Evolutionary conservation across 2,113 vertebrate species (phyloP).

Genomic region (Onychostruthus taczanowskii): DNA sequence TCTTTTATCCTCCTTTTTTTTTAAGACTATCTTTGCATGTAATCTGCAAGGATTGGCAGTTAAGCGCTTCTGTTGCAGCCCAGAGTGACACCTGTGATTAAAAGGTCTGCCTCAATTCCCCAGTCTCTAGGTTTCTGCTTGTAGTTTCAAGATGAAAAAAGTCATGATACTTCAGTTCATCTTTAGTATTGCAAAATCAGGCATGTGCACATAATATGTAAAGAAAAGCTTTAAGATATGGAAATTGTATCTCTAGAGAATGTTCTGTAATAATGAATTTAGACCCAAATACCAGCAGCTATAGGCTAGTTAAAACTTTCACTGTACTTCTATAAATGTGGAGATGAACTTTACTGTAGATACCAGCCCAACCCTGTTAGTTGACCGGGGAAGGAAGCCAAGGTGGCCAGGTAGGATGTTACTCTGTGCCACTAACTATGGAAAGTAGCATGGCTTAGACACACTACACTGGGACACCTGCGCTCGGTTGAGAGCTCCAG

Average conservation of each 20-base stretch:
- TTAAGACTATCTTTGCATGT: not conserved
- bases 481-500: not conserved
- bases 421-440: not conserved
- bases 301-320: not conserved
- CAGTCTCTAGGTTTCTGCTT: not conserved
- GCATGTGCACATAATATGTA: not conserved
- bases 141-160: not conserved
- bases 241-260: not conserved
- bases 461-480: not conserved
- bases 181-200: not conserved
- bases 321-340: not conserved
- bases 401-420: not conserved
- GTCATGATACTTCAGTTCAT: not conserved
- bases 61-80: not conserved
- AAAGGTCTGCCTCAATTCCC: constrained; percentile 6
- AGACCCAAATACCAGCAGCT: not conserved
- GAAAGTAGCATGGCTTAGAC: not conserved
- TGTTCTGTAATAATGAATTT: not conserved
- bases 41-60: not conserved
- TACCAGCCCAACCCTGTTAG: not conserved
- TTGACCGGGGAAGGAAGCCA: not conserved
- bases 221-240: not conserved
- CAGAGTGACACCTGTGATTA: constrained; percentile 27
- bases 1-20: not conserved
- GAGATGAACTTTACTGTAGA: not conserved